Evolutionary conservation across 1,140 invertebrate genomes (phyloP).

Genomic region (Battus philenor): DNA sequence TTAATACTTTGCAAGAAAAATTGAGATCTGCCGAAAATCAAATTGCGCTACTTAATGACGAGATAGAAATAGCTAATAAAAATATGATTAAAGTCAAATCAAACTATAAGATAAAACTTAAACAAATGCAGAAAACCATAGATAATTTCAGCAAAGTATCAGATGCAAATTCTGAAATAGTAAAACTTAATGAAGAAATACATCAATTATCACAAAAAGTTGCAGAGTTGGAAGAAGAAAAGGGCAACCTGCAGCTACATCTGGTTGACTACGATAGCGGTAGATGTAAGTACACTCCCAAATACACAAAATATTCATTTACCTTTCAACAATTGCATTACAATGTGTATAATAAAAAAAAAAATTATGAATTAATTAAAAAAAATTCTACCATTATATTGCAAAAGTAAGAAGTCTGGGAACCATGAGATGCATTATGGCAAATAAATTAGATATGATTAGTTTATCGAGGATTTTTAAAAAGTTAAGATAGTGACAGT

Average conservation of each 20-base stretch:
- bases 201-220: conserved; percentile 85
- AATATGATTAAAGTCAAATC: conserved; percentile 91
- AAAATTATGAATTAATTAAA: no score
- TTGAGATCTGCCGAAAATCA: conserved; percentile 62
- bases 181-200: conserved; percentile 77
- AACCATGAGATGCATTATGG: no score
- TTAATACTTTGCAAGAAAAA: conserved; percentile 45
- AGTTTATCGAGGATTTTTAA: no score
- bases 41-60: conserved; percentile 79
- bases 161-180: conserved; percentile 82
- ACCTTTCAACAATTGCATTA: no score
- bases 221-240: conserved; percentile 91
- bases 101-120: conserved; percentile 86
- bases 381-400: no score
- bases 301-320: no score
- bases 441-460: no score
- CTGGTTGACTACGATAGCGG: conserved; percentile 88
- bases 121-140: conserved; percentile 88
- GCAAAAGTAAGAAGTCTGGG: no score
- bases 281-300: conserved; percentile 82
- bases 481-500: no score
- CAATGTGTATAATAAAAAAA: no score
- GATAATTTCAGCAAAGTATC: conserved; percentile 85
- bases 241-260: conserved; percentile 90
- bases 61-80: conserved; percentile 86